A percentile compares a stretch with the other conserved stretches of the same genome.
phyloP scores from a whole-genome alignment of 2,797 vertebrate genomes.

The Choloepus didactylus region DNA sequence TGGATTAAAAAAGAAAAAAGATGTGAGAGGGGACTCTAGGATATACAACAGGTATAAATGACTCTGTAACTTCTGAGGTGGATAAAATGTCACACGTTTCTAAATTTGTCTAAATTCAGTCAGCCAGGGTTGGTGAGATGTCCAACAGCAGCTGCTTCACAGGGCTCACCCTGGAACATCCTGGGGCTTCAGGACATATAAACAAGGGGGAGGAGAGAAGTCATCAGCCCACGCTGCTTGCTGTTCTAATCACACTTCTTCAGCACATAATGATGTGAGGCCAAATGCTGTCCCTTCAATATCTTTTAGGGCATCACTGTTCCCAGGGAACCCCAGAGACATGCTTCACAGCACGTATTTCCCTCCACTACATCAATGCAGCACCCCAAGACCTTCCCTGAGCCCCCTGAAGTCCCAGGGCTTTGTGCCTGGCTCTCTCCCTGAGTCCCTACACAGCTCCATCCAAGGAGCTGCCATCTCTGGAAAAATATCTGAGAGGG shows the following conservation, averaged over 20 bases:
- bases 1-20: neutral
- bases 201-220: rapidly evolving
- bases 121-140: neutral
- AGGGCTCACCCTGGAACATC: neutral
- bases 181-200: rapidly evolving
- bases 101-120: neutral
- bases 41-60: neutral
- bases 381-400: neutral
- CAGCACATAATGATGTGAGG: rapidly evolving
- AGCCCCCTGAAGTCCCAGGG: neutral
- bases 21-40: neutral
- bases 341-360: no score
- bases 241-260: no score
- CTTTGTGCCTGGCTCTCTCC: neutral
- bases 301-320: no score
- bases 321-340: neutral
- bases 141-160: rapidly evolving
- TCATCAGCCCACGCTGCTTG: no score
- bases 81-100: neutral
- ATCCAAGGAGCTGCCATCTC: neutral
- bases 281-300: neutral
- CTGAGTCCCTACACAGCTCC: rapidly evolving
- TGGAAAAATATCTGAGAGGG: neutral
- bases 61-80: neutral
- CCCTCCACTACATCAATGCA: neutral